Base-by-base conservation (phyloP, 2,113 vertebrate species). In the Semicossyphus pulcher region DNA sequence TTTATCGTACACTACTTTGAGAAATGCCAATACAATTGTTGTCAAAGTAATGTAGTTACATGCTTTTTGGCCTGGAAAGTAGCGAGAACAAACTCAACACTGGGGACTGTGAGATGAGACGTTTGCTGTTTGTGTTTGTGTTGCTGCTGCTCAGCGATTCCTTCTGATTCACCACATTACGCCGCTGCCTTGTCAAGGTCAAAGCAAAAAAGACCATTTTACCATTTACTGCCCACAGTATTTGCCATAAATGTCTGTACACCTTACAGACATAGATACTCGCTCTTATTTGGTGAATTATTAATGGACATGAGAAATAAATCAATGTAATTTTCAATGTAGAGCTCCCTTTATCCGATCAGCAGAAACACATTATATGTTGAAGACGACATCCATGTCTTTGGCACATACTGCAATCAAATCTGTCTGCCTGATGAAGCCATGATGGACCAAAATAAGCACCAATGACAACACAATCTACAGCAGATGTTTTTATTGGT, bases 1-100 rank as follows among this genome's bases (percentile, higher is more conserved):
- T 92, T 93, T 92, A 92, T 86, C 63, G 63, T 81, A 61, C 58
- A 41, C 68, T 58, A 76, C 82, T 78, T 88, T 68, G 76, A 85
- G 63, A 91, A 85, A 89, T 88, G 91, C 84, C 91, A 89, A 92
- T 93, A 92, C 86, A 84, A 81, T 90, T 90, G 85, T 70, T 91
- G 91, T 92, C 90, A 91, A 73, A 83, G 86, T 91, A 92, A 92
- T 91, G 81, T 80, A 54, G 81, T 91, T 91, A 91, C 76, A 87
- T 66, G 42, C 49, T 59, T 85, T 78, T 53, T 73, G 78, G 62
- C 65, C 20, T 41, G 37, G 58, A 61, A 72, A 71, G 68, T 64
- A 76, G 54, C 8, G 15, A 69, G 41, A 78, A 74, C 52, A 25
- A 76, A 60, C 20, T 5, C 6, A 66, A 52, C 36, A 39, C 8